A percentile compares a stretch with the other conserved stretches of the same genome.
Conservation (phyloP, 2,888 invertebrate species). For the Eugnorisma glareosa region DNA sequence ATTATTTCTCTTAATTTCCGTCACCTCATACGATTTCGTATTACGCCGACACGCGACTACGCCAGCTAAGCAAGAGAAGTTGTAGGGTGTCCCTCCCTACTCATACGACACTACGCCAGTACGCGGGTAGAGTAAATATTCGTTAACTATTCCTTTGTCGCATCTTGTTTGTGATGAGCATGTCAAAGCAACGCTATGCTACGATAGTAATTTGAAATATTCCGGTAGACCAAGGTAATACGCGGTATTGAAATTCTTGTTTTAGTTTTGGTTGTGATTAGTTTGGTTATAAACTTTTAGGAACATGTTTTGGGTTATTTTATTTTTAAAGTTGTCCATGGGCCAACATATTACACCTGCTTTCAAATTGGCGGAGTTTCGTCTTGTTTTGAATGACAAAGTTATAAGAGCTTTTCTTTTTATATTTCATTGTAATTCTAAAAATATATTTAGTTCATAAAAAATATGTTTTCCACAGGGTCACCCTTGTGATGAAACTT, state of each 20-base stretch:
- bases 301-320: neutral
- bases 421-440: neutral
- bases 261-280: conserved; percentile 6
- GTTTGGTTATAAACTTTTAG: neutral
- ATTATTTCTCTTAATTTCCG: conserved; percentile 38
- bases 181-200: conserved; percentile 72
- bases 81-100: conserved; percentile 21
- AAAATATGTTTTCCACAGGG: neutral
- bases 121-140: conserved; percentile 76
- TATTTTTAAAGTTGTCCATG: neutral
- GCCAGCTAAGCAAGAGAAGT: conserved; percentile 22
- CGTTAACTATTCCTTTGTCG: conserved; percentile 86
- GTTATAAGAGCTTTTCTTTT: too few species aligned
- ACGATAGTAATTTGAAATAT: conserved; percentile 65
- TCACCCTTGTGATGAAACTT: neutral
- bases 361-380: neutral
- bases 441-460: neutral
- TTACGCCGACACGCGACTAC: conserved; percentile 11
- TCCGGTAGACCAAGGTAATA: conserved; percentile 26
- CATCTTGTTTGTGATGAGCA: conserved; percentile 76
- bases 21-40: conserved; percentile 39
- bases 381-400: neutral
- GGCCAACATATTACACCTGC: neutral
- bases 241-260: neutral
- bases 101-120: conserved; percentile 57